Base-by-base conservation (phyloP, 2,888 invertebrate species). In the Drosophila anomelani region DNA sequence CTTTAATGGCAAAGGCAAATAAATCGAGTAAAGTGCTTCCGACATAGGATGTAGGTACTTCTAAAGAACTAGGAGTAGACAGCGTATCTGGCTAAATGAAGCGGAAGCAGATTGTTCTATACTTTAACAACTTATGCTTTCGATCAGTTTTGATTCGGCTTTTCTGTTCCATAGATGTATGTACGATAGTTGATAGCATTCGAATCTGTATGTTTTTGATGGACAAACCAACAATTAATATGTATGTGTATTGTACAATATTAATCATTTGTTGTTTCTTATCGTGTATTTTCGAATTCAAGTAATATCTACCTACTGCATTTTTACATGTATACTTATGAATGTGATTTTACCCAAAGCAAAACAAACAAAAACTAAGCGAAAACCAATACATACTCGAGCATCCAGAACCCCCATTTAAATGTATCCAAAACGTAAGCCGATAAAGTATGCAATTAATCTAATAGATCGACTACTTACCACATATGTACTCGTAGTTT, bases 11-110 rank as follows among this genome's bases (percentile, higher is more conserved):
- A 88, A 75, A 74, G 84, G 84, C 84, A 84, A 84, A 88, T 86
- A 84, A 86, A 88, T 69, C 68, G 89, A 88, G 81, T 79, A 81
- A 88, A 86, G 84, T 88, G 84, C 84, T 84, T 84, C 84, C 84
- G 84, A 86, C 57, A 69, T 84, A 84, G 89, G 71, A 76, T 81
- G 70, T 84, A 84, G 86, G 81, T 73, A 71, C 67, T 71, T 76
- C 70, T 64, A 71, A 58, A 72, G 63, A 57, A 54, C 75, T 75
- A 67, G 32, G 58, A 71, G 49, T 85, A 77, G 67, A n/a, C 43
- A 32, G 26, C 54, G 72, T 43, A 71, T 47, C 47, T 43, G 54
- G n/a, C 49, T 39, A 23, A 20, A 57, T 15, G 34, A 36, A 26
- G 43, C 15, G 44, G 17, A 20, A 47, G 38, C 63, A 34, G 20